Base-by-base conservation (phyloP, 2,113 vertebrate genomes). In the Cyprinodon variegatus region DNA sequence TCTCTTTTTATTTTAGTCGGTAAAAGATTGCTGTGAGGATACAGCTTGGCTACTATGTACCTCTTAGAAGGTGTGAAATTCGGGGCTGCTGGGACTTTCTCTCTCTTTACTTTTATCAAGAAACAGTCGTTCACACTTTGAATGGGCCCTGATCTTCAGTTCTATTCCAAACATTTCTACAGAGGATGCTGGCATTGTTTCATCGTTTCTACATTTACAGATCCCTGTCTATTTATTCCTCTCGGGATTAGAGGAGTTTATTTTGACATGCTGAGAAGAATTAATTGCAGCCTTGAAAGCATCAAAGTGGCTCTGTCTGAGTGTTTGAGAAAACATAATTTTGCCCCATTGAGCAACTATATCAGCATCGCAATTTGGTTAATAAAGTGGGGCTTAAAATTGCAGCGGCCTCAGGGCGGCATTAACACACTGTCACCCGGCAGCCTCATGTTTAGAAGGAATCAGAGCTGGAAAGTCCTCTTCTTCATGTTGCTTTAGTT, bases 341-440 rank as follows among this genome's bases (percentile, higher is more conserved):
- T 70, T 77, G 59, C 65, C 53, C 72, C 0, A 29, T 75, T 79
- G 85, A 84, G 79, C 79, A 63, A 46, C 79, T 69, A 68, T 65
- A 68, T 65, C 72, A 82, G 66, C 83, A 62, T 83, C 64, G 72
- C 36, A 66, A 70, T 80, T 80, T 81, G 78, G 74, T 63, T 85
- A 82, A 87, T 87, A 81, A 86, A 86, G 81, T 65, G 45, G n/a
- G 78, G 64, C 61, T 74, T 83, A 79, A 73, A 65, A 70, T 69
- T 70, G 40, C 62, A 81, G 75, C 10, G 17, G 38, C 80, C 77
- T 86, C 81, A 57, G 68, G 62, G 72, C 78, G 76, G 61, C 53
- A 77, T 87, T 87, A 84, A 66, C 85, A 80, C 72, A 69, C 75
- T 78, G 77, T 86, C 88, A 84, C 73, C 75, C 79, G 75, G 81